Evolutionary conservation across 2,888 invertebrate genomes (phyloP), one percentile per base, ranked within the genome.

Genomic region (Portevinia maculata): DNA sequence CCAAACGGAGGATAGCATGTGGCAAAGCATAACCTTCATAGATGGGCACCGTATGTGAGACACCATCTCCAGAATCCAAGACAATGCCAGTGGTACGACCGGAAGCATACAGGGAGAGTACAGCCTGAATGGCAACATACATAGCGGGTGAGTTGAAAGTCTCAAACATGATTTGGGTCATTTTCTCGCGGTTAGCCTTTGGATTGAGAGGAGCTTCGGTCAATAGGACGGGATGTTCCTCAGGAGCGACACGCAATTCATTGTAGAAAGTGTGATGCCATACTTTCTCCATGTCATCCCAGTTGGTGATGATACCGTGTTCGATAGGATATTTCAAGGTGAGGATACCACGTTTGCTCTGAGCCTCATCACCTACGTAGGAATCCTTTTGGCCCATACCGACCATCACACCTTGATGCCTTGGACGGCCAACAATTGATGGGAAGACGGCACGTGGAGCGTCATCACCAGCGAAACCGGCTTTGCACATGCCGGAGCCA

Each of bases 241-340:
- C 98, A 60, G 98, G 98, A 55, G 98, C 98, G 59, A 98, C 98
- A 91, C 98, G 95, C 89, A 99, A 94, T 92, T 98, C 98, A 91
- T 98, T 98, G 95, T 98, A 98, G 95, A 98, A 98, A 90, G 98
- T 98, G 93, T 98, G 98, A 92, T 98, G 98, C 98, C 98, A 99
- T 92, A 98, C 98, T 92, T 98, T 98, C 92, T 98, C 98, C 98
- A 98, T 98, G 89, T 98, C 98, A 89, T 98, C 98, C 98, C 98
- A 98, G 94, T 98, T 98, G 92, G 98, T 98, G 90, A 98, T 97
- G 92, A 98, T 98, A 88, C 98, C 98, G 93, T 98, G 98, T 91
- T 98, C 98, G 91, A 98, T 98, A 90, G 98, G 98, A 92, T 98
- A 98, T 91, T 98, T 98, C 91, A 98, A 92, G 85, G 98, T 98